phyloP scores from a whole-genome alignment of 92 coral and sea anemone species.

The Parazoanthus darwini region DNA sequence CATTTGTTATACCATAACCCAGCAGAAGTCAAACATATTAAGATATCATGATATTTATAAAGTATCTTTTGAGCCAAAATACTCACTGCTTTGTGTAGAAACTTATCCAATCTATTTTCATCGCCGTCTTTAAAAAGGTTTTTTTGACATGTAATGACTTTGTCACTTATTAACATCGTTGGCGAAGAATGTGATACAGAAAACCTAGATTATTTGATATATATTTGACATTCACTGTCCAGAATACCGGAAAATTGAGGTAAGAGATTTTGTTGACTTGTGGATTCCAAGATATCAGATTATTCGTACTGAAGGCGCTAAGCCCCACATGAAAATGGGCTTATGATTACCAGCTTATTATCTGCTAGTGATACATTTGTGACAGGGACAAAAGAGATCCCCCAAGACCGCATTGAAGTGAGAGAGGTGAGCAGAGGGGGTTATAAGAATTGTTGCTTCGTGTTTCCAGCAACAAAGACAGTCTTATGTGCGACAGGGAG shows the following conservation, averaged over 20 bases:
- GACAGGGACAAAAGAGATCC: not conserved
- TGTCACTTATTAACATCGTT: not conserved
- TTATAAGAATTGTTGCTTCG: not conserved
- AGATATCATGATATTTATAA: not conserved
- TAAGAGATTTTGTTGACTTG: constrained; percentile 14
- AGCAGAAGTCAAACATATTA: not conserved
- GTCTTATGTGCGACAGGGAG: not conserved
- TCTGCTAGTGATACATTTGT: constrained; percentile 20
- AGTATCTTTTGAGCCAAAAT: not conserved
- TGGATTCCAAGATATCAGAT: constrained; percentile 31
- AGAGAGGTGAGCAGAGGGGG: not conserved
- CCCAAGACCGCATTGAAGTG: not conserved
- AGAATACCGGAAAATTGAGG: constrained; percentile 23
- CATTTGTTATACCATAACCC: not conserved
- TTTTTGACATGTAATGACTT: not conserved
- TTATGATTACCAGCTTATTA: constrained; percentile 27
- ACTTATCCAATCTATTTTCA: not conserved
- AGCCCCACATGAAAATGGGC: constrained; percentile 38
- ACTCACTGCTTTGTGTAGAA: not conserved
- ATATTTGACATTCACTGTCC: constrained; percentile 14
- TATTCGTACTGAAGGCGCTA: constrained; percentile 21
- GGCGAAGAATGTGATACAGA: constrained; percentile 11
- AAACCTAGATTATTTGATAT: not conserved
- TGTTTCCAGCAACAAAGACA: not conserved
- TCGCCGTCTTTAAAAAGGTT: not conserved